Conservation (phyloP, 2,113 vertebrate species). For the Psammodynastes pulverulentus region DNA sequence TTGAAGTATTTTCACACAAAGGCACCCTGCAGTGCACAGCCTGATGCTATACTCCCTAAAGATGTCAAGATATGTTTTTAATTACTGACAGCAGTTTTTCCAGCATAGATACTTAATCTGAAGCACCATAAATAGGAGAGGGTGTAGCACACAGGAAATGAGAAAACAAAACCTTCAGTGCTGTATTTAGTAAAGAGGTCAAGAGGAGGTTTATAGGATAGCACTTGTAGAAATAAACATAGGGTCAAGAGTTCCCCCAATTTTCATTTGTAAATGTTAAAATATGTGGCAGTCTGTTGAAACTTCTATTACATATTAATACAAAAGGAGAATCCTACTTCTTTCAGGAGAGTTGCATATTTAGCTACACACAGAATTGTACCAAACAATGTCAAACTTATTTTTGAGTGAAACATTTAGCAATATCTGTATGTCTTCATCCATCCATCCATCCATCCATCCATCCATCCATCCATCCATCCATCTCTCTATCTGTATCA, state of each 20-base stretch:
- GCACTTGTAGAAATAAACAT: not conserved
- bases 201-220: not conserved
- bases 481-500: not conserved
- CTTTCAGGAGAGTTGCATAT: not conserved
- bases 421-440: not conserved
- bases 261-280: not conserved
- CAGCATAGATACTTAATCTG: not conserved
- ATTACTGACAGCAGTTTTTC: not conserved
- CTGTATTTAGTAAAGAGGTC: not conserved
- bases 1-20: not conserved
- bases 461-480: not conserved
- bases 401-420: not conserved
- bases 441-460: not conserved
- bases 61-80: not conserved
- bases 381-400: not conserved
- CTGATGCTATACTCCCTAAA: not conserved
- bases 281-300: not conserved
- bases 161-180: not conserved
- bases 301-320: not conserved
- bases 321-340: not conserved
- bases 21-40: not conserved
- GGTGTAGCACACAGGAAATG: not conserved
- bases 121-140: not conserved
- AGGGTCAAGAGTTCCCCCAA: not conserved
- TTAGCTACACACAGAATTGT: not conserved